phyloP scores from a whole-genome alignment of 2,113 vertebrate species.

The Castor canadensis region DNA sequence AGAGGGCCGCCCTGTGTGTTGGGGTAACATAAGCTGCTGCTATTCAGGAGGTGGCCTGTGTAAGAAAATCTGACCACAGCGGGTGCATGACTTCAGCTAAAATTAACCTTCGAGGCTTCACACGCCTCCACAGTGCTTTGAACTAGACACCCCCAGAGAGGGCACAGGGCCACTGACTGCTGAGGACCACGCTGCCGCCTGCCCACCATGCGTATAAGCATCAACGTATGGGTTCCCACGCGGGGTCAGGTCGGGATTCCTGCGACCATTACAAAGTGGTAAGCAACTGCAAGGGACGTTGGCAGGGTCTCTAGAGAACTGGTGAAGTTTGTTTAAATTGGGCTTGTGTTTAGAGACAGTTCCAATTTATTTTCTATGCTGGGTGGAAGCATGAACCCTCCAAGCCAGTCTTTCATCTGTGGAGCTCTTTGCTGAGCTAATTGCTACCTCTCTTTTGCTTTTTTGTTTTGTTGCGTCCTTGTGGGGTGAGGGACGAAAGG shows the following conservation, averaged over 20 bases:
- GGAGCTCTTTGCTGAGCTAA: fast-evolving
- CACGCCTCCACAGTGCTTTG: constrained; percentile 66
- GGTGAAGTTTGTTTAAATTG: constrained; percentile 34
- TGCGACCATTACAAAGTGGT: constrained; percentile 92
- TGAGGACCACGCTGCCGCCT: not conserved
- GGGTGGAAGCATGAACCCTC: not conserved
- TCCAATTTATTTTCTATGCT: not conserved
- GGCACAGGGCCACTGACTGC: constrained; percentile 51
- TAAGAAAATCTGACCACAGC: constrained; percentile 81
- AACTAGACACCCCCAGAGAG: constrained; percentile 65
- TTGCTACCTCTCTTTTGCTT: not conserved
- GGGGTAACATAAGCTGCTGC: constrained; percentile 74
- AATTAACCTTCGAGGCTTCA: constrained; percentile 84
- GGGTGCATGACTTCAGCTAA: constrained; percentile 85
- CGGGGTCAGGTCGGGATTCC: constrained; percentile 90
- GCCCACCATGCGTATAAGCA: constrained; percentile 83
- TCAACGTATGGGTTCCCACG: constrained; percentile 83
- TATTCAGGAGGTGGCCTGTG: constrained; percentile 73
- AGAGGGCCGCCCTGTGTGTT: constrained; percentile 49
- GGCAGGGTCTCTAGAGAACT: constrained; percentile 30
- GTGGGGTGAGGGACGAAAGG: not conserved
- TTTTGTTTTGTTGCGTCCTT: not conserved
- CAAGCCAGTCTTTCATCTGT: constrained; percentile 53
- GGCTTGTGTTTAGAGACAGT: constrained; percentile 22
- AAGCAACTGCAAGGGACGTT: constrained; percentile 79